These are phyloP conservation scores for Pseudolycoriella hygida DNA, from an alignment of 2,888 invertebrate genomes.

Conservation along the genomic window DNA sequence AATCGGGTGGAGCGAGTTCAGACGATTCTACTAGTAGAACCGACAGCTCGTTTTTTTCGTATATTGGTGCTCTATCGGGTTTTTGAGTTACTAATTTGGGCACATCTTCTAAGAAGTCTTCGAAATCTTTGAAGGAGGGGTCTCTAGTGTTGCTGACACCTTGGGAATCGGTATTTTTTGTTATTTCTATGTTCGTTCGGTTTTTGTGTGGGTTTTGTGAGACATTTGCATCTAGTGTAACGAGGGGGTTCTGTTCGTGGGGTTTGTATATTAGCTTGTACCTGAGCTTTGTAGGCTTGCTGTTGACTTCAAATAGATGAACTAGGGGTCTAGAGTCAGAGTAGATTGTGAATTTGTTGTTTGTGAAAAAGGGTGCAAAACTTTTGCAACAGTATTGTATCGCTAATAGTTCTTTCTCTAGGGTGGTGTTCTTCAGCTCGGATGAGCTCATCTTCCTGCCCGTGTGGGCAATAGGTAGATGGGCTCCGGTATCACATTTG, in stretches of 20 bases:
- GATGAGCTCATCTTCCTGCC: not conserved
- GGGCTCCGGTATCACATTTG: not conserved
- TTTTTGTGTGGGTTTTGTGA: too few species aligned
- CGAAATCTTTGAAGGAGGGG: too few species aligned
- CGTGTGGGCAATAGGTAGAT: not conserved
- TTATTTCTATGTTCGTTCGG: too few species aligned
- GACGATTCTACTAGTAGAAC: too few species aligned
- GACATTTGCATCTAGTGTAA: slow-evolving; percentile 12
- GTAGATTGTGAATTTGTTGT: not conserved
- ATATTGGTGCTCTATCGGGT: too few species aligned
- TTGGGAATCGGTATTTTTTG: too few species aligned
- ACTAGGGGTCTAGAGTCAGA: not conserved
- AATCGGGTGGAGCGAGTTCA: too few species aligned
- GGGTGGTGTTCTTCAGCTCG: not conserved
- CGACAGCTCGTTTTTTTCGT: too few species aligned
- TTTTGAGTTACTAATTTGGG: too few species aligned
- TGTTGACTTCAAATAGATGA: not conserved
- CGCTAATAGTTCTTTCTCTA: not conserved
- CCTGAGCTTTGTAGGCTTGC: slow-evolving; percentile 5
- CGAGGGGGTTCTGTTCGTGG: slow-evolving; percentile 11
- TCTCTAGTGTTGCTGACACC: too few species aligned
- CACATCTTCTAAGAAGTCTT: too few species aligned
- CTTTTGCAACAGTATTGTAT: not conserved
- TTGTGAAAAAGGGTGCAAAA: not conserved
- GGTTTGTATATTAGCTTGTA: slow-evolving; percentile 11